Base-by-base conservation (phyloP, 1,140 invertebrate genomes). In the Epicauta chinensis region DNA sequence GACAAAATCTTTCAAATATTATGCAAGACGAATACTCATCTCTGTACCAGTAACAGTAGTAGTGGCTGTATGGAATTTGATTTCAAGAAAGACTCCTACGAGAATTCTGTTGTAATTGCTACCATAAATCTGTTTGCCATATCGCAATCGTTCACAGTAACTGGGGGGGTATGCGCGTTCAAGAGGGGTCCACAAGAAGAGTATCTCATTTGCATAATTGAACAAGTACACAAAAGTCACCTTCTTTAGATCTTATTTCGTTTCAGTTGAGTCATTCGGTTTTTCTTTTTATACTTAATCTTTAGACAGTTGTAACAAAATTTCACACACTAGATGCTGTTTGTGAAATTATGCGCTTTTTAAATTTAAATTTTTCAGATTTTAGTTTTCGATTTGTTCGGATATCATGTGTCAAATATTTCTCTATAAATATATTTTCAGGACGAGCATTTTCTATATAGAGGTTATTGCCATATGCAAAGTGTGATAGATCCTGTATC, bases 201-300 rank as follows among this genome's bases (percentile, higher is more conserved):
- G 53, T 35, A 46, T 16, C 45, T 41, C 43, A 55, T 55, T 55
- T 55, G 48, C 53, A 55, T 55, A 55, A 55, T 55, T 55, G 53
- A 55, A 55, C 45, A 55, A 55, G 53, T 55, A 55, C 47, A 55
- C 36, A 43, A 55, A 55, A 55, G 47, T 55, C 43, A 55, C 53
- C 53, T 42, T 47, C 46, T 55, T 39, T 55, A 45, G 45, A 41
- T 55, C 44, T 43, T 55, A 50, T 50, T 55, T 55, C 42, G 47
- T 51, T 50, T 37, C 17, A 38, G 47, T 51, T 23, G 23, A 23
- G 4, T 23, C 23, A 23, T 7, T 23, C 23, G 23, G 4, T 23
- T 23, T 23, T 23, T 23, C n/a, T n/a, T n/a, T n/a, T n/a, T n/a
- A n/a, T n/a, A n/a, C n/a, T n/a, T n/a, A n/a, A 23, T 23, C 23